phyloP scores from a whole-genome alignment of 1,140 invertebrate species.

The Subanguina moxae region DNA sequence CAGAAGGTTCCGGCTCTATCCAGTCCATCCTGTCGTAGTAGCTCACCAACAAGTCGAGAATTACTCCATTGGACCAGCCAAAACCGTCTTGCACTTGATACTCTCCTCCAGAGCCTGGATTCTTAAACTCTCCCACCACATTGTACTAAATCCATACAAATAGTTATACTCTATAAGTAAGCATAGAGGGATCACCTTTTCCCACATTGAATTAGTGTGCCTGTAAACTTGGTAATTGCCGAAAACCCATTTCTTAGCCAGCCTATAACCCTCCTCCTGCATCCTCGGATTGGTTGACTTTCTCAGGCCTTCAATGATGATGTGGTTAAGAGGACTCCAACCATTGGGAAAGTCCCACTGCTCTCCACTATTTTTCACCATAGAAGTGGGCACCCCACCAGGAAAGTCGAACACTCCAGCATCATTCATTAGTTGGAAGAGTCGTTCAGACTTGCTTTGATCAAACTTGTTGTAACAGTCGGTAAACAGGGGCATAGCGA shows the following conservation, averaged over 20 bases:
- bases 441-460: conserved; percentile 62
- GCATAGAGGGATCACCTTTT: conserved; percentile 27
- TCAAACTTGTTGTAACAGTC: conserved; percentile 61
- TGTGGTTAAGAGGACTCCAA: conserved; percentile 80
- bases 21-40: conserved; percentile 49
- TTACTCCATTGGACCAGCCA: conserved; percentile 67
- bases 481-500: conserved; percentile 78
- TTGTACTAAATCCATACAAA: conserved; percentile 29
- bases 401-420: conserved; percentile 64
- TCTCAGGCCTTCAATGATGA: conserved; percentile 73
- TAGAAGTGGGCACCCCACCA: conserved; percentile 67
- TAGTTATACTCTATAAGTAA: too few species aligned
- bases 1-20: too few species aligned
- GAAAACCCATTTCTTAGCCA: conserved; percentile 75
- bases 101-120: conserved; percentile 78
- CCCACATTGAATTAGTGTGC: conserved; percentile 64
- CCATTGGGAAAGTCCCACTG: conserved; percentile 91
- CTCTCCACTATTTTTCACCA: conserved; percentile 58
- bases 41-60: conserved; percentile 46
- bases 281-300: conserved; percentile 59
- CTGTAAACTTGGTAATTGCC: conserved; percentile 76
- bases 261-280: conserved; percentile 68
- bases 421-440: conserved; percentile 68
- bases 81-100: conserved; percentile 78
- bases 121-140: conserved; percentile 28